Conservation (phyloP, 2,888 invertebrate genomes). For the Sinopyrophorus schimmeli region DNA sequence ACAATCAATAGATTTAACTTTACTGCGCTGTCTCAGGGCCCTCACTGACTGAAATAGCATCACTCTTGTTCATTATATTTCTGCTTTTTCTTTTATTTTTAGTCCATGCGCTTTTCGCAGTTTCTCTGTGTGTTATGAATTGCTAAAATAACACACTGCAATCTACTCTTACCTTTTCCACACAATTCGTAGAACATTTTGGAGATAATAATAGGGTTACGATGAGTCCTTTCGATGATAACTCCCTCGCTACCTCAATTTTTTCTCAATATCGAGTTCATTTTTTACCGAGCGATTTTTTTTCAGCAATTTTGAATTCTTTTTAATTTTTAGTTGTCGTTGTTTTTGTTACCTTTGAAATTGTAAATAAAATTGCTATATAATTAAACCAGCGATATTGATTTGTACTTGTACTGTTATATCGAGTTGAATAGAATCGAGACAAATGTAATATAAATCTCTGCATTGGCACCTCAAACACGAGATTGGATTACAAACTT, state of each 20-base stretch:
- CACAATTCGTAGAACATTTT: background rate
- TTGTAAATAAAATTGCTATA: background rate
- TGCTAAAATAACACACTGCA: constrained; percentile 11
- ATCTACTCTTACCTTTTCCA: background rate
- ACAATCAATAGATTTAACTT: constrained; percentile 38
- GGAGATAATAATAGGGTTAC: too few species aligned
- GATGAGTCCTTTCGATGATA: too few species aligned
- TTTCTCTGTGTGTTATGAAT: constrained; percentile 10
- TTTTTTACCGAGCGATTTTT: too few species aligned
- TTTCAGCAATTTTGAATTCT: too few species aligned
- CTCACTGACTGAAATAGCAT: constrained; percentile 30
- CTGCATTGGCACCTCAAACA: constrained; percentile 32
- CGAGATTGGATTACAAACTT: constrained; percentile 21
- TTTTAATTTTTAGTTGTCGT: too few species aligned
- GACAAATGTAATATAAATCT: constrained; percentile 30
- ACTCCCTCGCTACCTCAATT: too few species aligned
- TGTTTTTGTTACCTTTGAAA: background rate
- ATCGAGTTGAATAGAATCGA: constrained; percentile 26
- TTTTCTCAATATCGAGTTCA: too few species aligned
- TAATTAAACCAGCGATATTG: background rate
- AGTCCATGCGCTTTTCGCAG: constrained; percentile 27
- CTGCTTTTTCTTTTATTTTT: constrained; percentile 18
- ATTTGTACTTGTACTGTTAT: constrained; percentile 9
- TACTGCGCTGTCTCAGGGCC: constrained; percentile 34
- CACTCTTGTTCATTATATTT: constrained; percentile 20